Base-by-base conservation (phyloP, 2,888 invertebrate species). In the Lycaena phlaeas region DNA sequence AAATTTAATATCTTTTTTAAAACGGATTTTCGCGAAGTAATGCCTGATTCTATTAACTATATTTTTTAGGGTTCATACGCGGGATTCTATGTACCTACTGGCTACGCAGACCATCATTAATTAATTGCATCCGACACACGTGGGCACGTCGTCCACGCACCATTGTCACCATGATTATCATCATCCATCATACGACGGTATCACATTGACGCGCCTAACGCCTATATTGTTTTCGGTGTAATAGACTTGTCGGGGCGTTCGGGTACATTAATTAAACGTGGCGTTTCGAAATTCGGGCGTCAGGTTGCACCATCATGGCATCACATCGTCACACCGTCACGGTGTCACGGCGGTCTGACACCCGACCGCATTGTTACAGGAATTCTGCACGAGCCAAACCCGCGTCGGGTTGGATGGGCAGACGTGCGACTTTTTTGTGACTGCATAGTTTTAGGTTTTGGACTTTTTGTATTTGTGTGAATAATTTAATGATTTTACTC, bases 351-450 rank as follows among this genome's bases (percentile, higher is more conserved):
- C 43, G 49, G 41, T 38, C 41, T 44, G 63, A 59, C 68, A 63
- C 64, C 60, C 52, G 55, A 54, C 59, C 64, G 60, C 70, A 70
- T 74, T 73, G 74, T 74, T 70, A 61, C 63, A 45, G 54, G 56
- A 59, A 63, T 70, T 63, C 62, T 59, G 56, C 48, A 51, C 58
- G 57, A 48, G 48, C 52, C 56, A 45, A 42, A 43, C 48, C 49
- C 22, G 36, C 42, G 46, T 38, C 36, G 11, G 18, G 11, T 18
- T 18, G 9, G 6, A 4, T 0, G 2, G 9, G n/a, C 27, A 45
- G 38, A 42, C 46, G 38, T 38, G 30, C 41, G 45, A 49, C 43
- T 12, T 26, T 31, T 27, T 14, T 18, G 27, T 22, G 22, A 27
- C 7, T 29, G 15, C 12, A 18, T 11, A n/a, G n/a, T n/a, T n/a